A percentile compares a stretch with the other conserved stretches of the same genome.
These are phyloP conservation scores for Halcyon leucocephala DNA, from an alignment of 2,797 vertebrate species.

Conservation along the genomic window DNA sequence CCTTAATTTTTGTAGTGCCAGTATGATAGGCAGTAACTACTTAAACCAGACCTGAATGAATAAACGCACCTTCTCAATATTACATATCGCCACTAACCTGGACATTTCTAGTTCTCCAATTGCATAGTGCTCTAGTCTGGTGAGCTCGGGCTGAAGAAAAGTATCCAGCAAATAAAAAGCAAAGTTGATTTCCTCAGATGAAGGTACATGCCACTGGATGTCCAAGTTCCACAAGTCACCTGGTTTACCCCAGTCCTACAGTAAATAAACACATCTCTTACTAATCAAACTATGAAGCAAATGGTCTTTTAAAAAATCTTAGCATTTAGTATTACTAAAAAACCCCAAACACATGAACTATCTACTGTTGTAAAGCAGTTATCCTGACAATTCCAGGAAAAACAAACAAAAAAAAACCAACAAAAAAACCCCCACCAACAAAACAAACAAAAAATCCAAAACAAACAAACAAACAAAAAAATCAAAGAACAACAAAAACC, in stretches of 20 bases:
- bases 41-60: not conserved
- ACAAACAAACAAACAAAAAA: too few species aligned
- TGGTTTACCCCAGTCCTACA: slow-evolving; percentile 95
- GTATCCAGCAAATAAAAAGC: slow-evolving; percentile 91
- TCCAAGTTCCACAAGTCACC: slow-evolving; percentile 93
- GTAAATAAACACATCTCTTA: not conserved
- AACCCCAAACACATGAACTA: not conserved
- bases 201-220: slow-evolving; percentile 95
- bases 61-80: not conserved
- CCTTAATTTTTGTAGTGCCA: not conserved
- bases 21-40: not conserved
- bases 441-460: too few species aligned
- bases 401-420: not conserved
- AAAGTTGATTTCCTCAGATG: slow-evolving; percentile 87
- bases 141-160: slow-evolving; percentile 94
- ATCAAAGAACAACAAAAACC: not conserved
- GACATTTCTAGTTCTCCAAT: slow-evolving; percentile 90
- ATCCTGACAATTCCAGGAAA: not conserved
- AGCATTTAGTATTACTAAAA: not conserved
- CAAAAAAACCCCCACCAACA: not conserved
- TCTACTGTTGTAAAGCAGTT: not conserved
- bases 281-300: not conserved
- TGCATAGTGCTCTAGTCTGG: slow-evolving; percentile 86
- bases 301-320: not conserved
- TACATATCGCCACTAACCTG: slow-evolving; percentile 76